Conservation (phyloP, 2,113 vertebrate genomes). For the Pitta sordida region DNA sequence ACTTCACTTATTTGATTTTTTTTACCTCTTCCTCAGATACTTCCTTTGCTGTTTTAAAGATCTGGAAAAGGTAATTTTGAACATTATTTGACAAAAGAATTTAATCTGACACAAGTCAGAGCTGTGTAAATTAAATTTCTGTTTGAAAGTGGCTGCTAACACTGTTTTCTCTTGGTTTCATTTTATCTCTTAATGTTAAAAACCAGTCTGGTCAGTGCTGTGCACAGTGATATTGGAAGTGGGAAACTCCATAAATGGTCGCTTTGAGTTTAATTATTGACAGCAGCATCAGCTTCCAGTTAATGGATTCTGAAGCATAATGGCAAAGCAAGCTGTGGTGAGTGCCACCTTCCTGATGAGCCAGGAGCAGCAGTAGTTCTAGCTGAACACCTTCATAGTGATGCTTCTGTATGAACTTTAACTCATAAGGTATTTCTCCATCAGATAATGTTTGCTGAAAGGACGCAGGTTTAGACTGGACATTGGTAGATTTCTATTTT, state of each 20-base stretch:
- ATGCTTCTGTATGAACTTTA: background rate
- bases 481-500: background rate
- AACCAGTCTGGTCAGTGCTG: background rate
- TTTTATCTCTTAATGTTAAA: background rate
- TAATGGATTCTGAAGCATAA: background rate
- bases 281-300: background rate
- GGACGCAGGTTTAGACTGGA: background rate
- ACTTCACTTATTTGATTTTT: background rate
- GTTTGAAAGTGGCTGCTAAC: background rate
- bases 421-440: background rate
- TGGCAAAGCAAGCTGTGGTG: rapidly evolving
- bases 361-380: background rate
- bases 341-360: background rate
- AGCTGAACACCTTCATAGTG: background rate
- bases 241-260: background rate
- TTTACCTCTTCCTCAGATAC: background rate
- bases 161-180: background rate
- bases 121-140: conserved; percentile 3
- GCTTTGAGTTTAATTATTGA: background rate
- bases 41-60: background rate
- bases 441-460: background rate
- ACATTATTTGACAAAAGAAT: background rate
- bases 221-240: rapidly evolving
- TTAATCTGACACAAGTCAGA: background rate
- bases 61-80: background rate